Base-by-base conservation (phyloP, 2,113 vertebrate genomes). In the Cyanocitta stelleri region DNA sequence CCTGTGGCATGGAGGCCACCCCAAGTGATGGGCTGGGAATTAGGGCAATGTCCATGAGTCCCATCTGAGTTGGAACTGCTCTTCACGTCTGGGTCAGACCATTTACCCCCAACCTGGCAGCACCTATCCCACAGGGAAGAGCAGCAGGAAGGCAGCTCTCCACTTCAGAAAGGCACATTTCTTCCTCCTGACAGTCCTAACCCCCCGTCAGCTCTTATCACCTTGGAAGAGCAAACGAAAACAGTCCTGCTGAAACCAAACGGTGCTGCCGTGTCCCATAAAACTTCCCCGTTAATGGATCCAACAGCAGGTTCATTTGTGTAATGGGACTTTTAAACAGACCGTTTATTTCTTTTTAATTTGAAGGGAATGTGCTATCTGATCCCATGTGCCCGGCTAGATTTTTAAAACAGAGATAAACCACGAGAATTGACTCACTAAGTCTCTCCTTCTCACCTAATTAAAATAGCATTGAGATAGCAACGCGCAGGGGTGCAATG, bases 291-390 rank as follows among this genome's bases (percentile, higher is more conserved):
- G 5, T 89, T 93, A 96, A 96, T 59, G 93, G 95, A 88, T 78
- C 72, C 92, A 67, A 33, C 87, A 90, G 96, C 77, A 67, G 74
- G 92, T 96, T 95, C 79, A 85, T 95, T 91, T 89, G 74, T 86
- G 93, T 63, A 86, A 96, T 93, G 96, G 92, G 92, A 85, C 94
- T 96, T 87, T 85, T 92, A 97, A 97, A 95, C 91, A 97, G 89
- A 89, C 85, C 18, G 5, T 90, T 97, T 97, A 97, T 96, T 96
- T 96, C 94, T 86, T 96, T 96, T 97, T 97, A 97, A 97, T 97
- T 96, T 94, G 93, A 96, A 92, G 61, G 89, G 78, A 96, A 96
- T 68, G 87, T 91, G 90, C 91, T 93, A 32, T 83, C 88, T 93
- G 89, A 96, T 97, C 96, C 95, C 95, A 85, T 35, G 91, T 80